Conservation (phyloP, 2,888 invertebrate genomes). For the Anarsia innoxiella region DNA sequence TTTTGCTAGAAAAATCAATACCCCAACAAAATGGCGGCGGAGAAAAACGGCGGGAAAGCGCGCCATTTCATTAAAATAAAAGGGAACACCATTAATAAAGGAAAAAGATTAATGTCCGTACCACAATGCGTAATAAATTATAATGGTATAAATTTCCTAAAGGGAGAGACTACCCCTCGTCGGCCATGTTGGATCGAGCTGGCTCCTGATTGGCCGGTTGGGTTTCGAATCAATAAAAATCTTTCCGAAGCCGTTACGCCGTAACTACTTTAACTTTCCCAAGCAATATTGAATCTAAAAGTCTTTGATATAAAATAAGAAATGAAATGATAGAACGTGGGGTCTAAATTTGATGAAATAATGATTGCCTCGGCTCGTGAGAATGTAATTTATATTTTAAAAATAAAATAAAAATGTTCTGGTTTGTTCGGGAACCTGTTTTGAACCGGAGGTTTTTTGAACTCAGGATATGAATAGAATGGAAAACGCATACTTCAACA, state of each 20-base stretch:
- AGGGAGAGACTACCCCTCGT: constrained; percentile 54
- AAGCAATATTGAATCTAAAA: not conserved
- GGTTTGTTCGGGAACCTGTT: too few species aligned
- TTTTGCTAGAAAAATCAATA: constrained; percentile 24
- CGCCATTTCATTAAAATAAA: constrained; percentile 70
- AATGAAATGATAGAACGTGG: too few species aligned
- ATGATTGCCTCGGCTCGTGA: too few species aligned
- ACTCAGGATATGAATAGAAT: too few species aligned
- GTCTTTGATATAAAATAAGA: too few species aligned
- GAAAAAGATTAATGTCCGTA: constrained; percentile 71
- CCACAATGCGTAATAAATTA: constrained; percentile 73
- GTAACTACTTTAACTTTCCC: constrained; percentile 12
- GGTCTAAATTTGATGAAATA: too few species aligned
- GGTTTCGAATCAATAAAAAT: constrained; percentile 57
- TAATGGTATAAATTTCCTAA: constrained; percentile 49
- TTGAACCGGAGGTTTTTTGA: too few species aligned
- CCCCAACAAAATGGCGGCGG: constrained; percentile 49
- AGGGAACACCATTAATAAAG: constrained; percentile 67
- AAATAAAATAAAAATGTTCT: too few species aligned
- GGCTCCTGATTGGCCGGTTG: constrained; percentile 52
- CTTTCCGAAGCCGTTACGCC: constrained; percentile 22
- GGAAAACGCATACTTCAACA: too few species aligned
- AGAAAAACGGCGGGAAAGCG: constrained; percentile 40
- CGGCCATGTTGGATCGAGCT: constrained; percentile 52
- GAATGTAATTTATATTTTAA: too few species aligned